phyloP scores from a whole-genome alignment of 2,113 vertebrate species.

The Kryptolebias marmoratus region DNA sequence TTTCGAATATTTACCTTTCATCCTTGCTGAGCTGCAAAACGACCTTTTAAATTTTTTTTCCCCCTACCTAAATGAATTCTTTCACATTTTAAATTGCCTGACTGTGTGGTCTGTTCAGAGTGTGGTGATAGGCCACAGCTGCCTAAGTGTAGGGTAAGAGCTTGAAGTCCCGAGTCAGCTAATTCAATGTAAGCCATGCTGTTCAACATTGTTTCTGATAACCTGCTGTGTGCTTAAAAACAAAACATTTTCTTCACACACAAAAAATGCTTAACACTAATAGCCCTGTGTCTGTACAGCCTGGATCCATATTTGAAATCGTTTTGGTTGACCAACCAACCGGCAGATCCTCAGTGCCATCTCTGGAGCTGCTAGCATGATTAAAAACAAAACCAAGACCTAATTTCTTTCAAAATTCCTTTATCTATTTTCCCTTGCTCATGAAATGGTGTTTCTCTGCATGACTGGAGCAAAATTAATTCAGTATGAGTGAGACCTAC shows the following conservation, averaged over 20 bases:
- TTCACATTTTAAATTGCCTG: slow-evolving; percentile 8
- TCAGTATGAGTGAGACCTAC: slow-evolving; percentile 9
- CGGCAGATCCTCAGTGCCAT: background rate
- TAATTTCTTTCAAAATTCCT: background rate
- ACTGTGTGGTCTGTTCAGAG: slow-evolving; percentile 1
- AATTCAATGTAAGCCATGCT: slow-evolving; percentile 1
- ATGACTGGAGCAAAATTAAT: slow-evolving; percentile 20
- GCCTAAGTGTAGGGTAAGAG: background rate
- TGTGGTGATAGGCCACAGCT: background rate
- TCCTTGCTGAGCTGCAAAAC: background rate
- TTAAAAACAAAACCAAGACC: background rate
- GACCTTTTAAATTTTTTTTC: background rate
- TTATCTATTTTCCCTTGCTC: background rate
- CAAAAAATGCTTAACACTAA: slow-evolving; percentile 2
- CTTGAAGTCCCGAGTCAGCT: slow-evolving; percentile 11
- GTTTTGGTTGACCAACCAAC: background rate
- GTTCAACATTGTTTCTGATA: slow-evolving; percentile 9
- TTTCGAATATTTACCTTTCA: slow-evolving; percentile 9
- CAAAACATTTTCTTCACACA: slow-evolving; percentile 16
- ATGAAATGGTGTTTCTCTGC: slow-evolving; percentile 10
- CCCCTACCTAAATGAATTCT: slow-evolving; percentile 4
- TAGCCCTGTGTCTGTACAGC: slow-evolving; percentile 7
- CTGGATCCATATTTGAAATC: slow-evolving; percentile 2
- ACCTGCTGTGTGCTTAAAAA: slow-evolving; percentile 23
- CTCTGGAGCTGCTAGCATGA: background rate